Percentiles rank a stretch among this genome's conserved stretches.
Conservation (phyloP, 1,140 invertebrate species). For the Drosophila tropicalis region DNA sequence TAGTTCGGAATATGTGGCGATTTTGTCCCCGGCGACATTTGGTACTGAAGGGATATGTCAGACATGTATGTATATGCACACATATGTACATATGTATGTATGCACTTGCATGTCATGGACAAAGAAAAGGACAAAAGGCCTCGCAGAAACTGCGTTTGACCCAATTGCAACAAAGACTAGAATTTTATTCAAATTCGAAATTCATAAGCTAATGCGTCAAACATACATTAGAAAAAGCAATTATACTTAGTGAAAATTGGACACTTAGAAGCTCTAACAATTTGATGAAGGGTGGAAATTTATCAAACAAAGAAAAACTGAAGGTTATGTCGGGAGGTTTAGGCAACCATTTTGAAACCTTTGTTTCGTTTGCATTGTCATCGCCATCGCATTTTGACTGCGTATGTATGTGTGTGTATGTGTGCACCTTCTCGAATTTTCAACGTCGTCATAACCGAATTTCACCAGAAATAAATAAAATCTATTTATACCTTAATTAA, state of each 20-base stretch:
- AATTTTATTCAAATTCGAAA: too few relatives aligned
- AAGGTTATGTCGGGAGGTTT: background rate
- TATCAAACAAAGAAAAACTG: constrained; percentile 22
- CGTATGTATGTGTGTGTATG: constrained; percentile 4
- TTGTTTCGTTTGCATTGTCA: constrained; percentile 40
- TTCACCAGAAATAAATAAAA: constrained; percentile 39
- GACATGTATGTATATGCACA: too few relatives aligned
- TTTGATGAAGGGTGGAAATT: constrained; percentile 12
- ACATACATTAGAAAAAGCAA: too few relatives aligned
- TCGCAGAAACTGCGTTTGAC: too few relatives aligned
- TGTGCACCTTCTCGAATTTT: constrained; percentile 42
- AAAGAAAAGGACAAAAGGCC: background rate
- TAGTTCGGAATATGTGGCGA: too few relatives aligned
- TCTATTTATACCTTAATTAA: background rate
- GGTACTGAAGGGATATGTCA: too few relatives aligned
- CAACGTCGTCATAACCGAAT: constrained; percentile 41
- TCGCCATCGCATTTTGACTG: constrained; percentile 5
- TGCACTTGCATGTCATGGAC: background rate
- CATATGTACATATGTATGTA: background rate
- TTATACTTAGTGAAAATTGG: too few relatives aligned
- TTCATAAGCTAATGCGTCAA: too few relatives aligned
- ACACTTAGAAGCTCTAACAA: background rate
- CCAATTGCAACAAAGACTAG: background rate
- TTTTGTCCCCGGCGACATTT: too few relatives aligned
- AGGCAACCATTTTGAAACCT: constrained; percentile 32